These are phyloP conservation scores for Scortum barcoo DNA, from an alignment of 2,113 vertebrate genomes.

Conservation along the genomic window DNA sequence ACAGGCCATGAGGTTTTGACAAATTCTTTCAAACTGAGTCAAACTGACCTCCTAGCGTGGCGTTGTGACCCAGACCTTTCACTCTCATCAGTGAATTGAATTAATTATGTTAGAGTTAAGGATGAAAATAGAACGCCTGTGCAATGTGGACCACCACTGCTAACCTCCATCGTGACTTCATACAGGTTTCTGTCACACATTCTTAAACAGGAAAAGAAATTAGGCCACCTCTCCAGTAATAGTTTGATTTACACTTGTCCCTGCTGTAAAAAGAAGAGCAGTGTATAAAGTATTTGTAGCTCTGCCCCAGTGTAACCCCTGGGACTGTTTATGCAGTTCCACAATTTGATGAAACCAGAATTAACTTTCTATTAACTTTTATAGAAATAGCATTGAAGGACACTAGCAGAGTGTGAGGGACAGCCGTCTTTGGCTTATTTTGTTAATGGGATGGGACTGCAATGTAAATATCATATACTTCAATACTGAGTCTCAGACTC, in stretches of 20 bases:
- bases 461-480: not conserved
- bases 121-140: conserved; percentile 44
- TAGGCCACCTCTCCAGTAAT: conserved; percentile 43
- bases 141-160: conserved; percentile 7
- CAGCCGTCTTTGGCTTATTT: not conserved
- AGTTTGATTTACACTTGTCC: conserved; percentile 18
- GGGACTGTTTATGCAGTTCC: conserved; percentile 17
- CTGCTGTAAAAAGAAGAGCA: not conserved
- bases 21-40: conserved; percentile 25
- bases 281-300: not conserved
- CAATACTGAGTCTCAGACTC: not conserved
- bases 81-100: not conserved
- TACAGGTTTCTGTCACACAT: conserved; percentile 51
- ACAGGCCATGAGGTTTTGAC: conserved; percentile 6
- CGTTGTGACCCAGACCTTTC: conserved; percentile 3
- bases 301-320: not conserved
- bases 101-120: not conserved
- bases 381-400: conserved; percentile 12
- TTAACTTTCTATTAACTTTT: not conserved
- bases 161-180: conserved; percentile 29
- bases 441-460: conserved; percentile 3
- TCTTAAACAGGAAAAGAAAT: conserved; percentile 52
- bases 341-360: conserved; percentile 32
- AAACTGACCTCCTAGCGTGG: conserved; percentile 13
- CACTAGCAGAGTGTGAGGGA: not conserved